A percentile compares a stretch with the other conserved stretches of the same genome.
Conservation (phyloP, 2,113 vertebrate species). For the Cyphomyrus plagiostoma region DNA sequence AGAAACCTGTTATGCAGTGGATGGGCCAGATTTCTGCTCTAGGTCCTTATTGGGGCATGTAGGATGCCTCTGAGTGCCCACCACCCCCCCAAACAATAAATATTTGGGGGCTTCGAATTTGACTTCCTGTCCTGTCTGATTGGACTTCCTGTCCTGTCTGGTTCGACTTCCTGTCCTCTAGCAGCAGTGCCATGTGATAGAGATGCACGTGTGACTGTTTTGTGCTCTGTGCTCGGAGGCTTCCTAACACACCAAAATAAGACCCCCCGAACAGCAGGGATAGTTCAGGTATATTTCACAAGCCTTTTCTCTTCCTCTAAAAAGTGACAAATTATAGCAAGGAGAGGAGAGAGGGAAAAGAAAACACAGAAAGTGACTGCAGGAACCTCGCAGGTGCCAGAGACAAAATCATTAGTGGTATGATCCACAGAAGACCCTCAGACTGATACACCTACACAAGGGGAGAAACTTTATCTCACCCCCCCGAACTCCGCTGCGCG, state of each 20-base stretch:
- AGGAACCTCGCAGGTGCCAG: neutral
- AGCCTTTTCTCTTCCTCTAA: neutral
- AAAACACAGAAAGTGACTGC: neutral
- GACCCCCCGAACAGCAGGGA: neutral
- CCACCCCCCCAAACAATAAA: neutral
- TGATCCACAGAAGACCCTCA: neutral
- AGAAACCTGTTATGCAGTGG: conserved; percentile 53
- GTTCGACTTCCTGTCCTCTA: neutral
- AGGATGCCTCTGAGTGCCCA: neutral
- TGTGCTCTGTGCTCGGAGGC: neutral
- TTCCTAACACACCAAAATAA: neutral
- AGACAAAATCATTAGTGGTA: neutral
- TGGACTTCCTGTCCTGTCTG: neutral
- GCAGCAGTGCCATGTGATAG: neutral
- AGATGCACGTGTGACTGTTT: neutral
- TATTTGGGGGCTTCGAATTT: neutral
- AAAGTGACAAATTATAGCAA: neutral
- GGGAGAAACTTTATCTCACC: neutral
- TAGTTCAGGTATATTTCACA: neutral
- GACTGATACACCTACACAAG: neutral
- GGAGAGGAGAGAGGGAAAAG: neutral
- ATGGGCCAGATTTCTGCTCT: neutral
- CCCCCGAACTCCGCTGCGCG: neutral
- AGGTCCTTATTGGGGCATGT: neutral
- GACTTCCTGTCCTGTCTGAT: neutral